These are phyloP conservation scores for Ernsta delagoae DNA, from an alignment of 2,888 invertebrate species.

Conservation along the genomic window DNA sequence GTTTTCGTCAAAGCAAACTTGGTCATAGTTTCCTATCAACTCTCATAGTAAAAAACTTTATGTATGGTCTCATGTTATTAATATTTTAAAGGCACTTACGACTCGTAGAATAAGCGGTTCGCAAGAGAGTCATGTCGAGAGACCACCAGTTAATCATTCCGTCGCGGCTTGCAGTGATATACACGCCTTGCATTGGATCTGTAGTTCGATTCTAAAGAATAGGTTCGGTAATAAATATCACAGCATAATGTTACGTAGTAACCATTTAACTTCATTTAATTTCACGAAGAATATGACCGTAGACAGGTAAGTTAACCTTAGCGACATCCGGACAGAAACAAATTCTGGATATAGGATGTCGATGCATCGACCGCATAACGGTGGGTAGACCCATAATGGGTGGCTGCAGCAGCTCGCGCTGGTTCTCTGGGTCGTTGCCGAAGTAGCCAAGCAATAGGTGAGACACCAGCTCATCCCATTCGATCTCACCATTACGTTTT, in stretches of 20 bases:
- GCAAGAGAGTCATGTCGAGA: constrained; percentile 87
- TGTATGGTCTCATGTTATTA: not conserved
- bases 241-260: not conserved
- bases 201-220: constrained; percentile 76
- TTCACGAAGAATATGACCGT: too few species aligned
- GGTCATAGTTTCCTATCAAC: too few species aligned
- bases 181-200: constrained; percentile 87
- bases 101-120: constrained; percentile 86
- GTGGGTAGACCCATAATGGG: constrained; percentile 86
- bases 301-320: constrained; percentile 57
- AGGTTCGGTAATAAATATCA: too few species aligned
- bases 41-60: too few species aligned
- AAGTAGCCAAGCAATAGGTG: constrained; percentile 90
- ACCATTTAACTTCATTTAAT: too few species aligned
- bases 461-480: constrained; percentile 92
- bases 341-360: constrained; percentile 87
- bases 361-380: constrained; percentile 87
- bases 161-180: constrained; percentile 90
- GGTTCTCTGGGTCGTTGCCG: constrained; percentile 86
- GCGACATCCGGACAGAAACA: constrained; percentile 86
- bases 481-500: constrained; percentile 81
- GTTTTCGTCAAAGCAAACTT: too few species aligned
- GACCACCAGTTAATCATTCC: constrained; percentile 92
- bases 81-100: constrained; percentile 72
- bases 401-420: constrained; percentile 85